These are phyloP conservation scores for Embidobia sp. DNA, from an alignment of 2,888 invertebrate species.

Conservation along the genomic window DNA sequence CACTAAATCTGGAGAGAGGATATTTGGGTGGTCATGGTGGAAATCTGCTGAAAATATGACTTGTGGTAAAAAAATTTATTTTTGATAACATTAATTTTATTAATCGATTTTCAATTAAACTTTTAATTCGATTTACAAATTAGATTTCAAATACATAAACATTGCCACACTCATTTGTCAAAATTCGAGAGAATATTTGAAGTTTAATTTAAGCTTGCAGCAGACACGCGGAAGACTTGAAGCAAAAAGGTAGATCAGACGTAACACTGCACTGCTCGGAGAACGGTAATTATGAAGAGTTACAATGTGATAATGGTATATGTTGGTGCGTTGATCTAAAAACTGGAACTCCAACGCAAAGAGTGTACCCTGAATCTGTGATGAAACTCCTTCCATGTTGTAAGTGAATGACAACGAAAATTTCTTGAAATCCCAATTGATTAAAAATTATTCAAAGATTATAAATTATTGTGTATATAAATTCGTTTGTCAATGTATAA, in stretches of 20 bases:
- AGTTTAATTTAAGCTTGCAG: conserved; percentile 83
- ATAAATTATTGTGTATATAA: too few species aligned
- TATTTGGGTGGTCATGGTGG: conserved; percentile 87
- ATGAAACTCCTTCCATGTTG: conserved; percentile 86
- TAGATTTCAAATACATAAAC: not conserved
- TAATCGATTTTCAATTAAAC: too few species aligned
- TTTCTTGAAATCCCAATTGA: not conserved
- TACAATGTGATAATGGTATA: conserved; percentile 86
- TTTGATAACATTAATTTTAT: too few species aligned
- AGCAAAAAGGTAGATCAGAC: conserved; percentile 79
- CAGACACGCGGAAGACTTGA: conserved; percentile 83
- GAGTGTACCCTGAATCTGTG: conserved; percentile 83
- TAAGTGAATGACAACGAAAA: conserved; percentile 78
- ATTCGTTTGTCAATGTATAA: too few species aligned
- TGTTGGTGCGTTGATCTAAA: conserved; percentile 87
- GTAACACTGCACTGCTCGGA: conserved; percentile 86
- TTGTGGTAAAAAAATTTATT: conserved; percentile 83
- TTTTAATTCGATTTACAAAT: not conserved
- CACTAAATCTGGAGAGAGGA: conserved; percentile 83
- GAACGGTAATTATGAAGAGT: conserved; percentile 86
- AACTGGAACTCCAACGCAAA: conserved; percentile 84
- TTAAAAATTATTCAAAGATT: too few species aligned
- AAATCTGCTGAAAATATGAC: conserved; percentile 84
- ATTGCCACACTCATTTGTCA: too few species aligned
- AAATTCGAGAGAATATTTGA: not conserved